Conservation (phyloP, 2,888 invertebrate genomes). For the Cremastobaeus sp. region DNA sequence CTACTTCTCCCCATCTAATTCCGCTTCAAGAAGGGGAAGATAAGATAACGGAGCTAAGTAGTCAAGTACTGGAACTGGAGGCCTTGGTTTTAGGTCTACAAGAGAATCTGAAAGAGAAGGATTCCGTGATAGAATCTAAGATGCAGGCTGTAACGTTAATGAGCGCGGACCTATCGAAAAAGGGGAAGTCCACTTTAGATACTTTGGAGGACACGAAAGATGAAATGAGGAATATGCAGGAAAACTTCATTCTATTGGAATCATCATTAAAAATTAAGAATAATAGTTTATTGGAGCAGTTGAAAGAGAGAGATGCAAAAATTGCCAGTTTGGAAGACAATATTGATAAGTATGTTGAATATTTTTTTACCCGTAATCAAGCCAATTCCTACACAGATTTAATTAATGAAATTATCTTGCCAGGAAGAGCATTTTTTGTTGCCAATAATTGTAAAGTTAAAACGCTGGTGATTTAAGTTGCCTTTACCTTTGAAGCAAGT, state of each 20-base stretch:
- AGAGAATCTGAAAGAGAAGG: slow-evolving; percentile 89
- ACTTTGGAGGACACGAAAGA: slow-evolving; percentile 88
- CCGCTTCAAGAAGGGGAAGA: slow-evolving; percentile 82
- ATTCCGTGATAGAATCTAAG: slow-evolving; percentile 89
- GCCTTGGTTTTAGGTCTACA: slow-evolving; percentile 88
- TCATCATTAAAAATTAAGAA: slow-evolving; percentile 85
- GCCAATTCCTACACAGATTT: not conserved
- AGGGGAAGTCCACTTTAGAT: slow-evolving; percentile 85
- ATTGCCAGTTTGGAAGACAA: slow-evolving; percentile 81
- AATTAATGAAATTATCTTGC: no score
- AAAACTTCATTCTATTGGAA: slow-evolving; percentile 86
- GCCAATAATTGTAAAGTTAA: no score
- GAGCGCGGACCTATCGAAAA: slow-evolving; percentile 85
- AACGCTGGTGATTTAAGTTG: no score
- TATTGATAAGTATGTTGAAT: slow-evolving; percentile 75
- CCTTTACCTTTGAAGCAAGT: no score
- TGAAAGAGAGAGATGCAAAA: slow-evolving; percentile 81
- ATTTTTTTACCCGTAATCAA: not conserved
- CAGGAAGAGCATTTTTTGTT: no score
- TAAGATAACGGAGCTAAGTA: slow-evolving; percentile 83
- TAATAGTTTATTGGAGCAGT: slow-evolving; percentile 80
- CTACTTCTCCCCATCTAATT: slow-evolving; percentile 68
- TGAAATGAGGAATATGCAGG: slow-evolving; percentile 90
- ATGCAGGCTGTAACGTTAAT: slow-evolving; percentile 88
- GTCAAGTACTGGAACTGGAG: slow-evolving; percentile 86